These are phyloP conservation scores for Petrocephalus zakoni DNA, from an alignment of 2,113 vertebrate species.

Conservation along the genomic window DNA sequence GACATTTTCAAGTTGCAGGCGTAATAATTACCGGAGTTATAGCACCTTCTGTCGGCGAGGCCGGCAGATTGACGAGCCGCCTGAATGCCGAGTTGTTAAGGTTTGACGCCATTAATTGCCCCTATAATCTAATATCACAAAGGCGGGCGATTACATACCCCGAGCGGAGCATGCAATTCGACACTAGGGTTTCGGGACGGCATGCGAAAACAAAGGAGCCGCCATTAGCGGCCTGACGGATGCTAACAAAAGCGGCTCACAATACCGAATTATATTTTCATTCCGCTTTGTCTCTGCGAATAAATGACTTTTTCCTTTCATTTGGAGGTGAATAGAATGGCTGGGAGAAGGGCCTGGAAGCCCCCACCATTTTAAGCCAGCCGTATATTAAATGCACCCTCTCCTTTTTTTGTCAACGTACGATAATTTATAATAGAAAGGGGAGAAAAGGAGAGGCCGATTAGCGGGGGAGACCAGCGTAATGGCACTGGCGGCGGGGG, in stretches of 20 bases:
- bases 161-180: slow-evolving; percentile 62
- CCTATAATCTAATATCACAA: slow-evolving; percentile 82
- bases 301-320: slow-evolving; percentile 71
- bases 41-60: slow-evolving; percentile 44
- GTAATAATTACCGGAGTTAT: slow-evolving; percentile 73
- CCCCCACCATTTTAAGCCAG: slow-evolving; percentile 56
- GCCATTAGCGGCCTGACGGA: slow-evolving; percentile 73
- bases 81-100: slow-evolving; percentile 69
- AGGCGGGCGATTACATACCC: slow-evolving; percentile 68
- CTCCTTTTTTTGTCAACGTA: slow-evolving; percentile 43
- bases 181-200: slow-evolving; percentile 61
- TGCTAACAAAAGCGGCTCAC: slow-evolving; percentile 67
- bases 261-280: slow-evolving; percentile 78
- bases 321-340: slow-evolving; percentile 63
- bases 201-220: slow-evolving; percentile 67
- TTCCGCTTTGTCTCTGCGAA: slow-evolving; percentile 69
- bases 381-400: slow-evolving; percentile 60
- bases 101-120: slow-evolving; percentile 78
- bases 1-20: slow-evolving; percentile 66
- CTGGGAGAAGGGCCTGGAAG: slow-evolving; percentile 53
- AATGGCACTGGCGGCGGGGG: neutral
- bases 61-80: slow-evolving; percentile 35
- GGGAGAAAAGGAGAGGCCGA: slow-evolving; percentile 43
- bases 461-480: slow-evolving; percentile 31
- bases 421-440: slow-evolving; percentile 60